Evolutionary conservation across 2,888 invertebrate species (phyloP).

Genomic region (Rhamphomyia laevipes): DNA sequence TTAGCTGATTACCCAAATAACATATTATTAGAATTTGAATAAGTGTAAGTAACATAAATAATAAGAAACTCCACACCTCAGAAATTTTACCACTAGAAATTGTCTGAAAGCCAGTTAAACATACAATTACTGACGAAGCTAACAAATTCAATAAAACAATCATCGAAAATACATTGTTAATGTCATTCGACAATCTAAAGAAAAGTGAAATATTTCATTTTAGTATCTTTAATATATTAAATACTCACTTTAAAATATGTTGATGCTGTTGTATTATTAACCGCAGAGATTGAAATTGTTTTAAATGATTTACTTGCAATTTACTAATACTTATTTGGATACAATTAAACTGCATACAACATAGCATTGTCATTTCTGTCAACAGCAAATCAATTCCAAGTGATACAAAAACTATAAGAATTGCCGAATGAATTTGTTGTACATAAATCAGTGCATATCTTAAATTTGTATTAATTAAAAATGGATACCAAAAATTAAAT

Average conservation of each 20-base stretch:
- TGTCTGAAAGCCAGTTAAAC: not conserved
- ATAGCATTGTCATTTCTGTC: not conserved
- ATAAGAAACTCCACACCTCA: not conserved
- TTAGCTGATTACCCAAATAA: not conserved
- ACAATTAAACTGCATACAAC: not conserved
- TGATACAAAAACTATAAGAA: not conserved
- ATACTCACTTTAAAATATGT: no score
- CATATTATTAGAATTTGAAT: not conserved
- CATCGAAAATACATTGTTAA: not conserved
- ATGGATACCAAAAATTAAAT: not conserved
- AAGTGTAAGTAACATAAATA: not conserved
- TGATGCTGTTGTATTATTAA: no score
- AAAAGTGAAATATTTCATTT: not conserved
- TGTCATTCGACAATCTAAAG: not conserved
- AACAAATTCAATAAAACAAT: not conserved
- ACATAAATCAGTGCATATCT: not conserved
- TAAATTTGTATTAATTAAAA: not conserved
- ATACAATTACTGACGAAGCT: not conserved
- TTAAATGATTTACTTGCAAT: no score
- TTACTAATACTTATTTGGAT: not conserved
- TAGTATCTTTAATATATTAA: not conserved
- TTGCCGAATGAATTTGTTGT: not conserved
- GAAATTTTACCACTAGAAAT: not conserved
- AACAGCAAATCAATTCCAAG: not conserved
- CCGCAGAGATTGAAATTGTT: no score